phyloP scores from a whole-genome alignment of 2,888 invertebrate species.

The Dynastes tityus region DNA sequence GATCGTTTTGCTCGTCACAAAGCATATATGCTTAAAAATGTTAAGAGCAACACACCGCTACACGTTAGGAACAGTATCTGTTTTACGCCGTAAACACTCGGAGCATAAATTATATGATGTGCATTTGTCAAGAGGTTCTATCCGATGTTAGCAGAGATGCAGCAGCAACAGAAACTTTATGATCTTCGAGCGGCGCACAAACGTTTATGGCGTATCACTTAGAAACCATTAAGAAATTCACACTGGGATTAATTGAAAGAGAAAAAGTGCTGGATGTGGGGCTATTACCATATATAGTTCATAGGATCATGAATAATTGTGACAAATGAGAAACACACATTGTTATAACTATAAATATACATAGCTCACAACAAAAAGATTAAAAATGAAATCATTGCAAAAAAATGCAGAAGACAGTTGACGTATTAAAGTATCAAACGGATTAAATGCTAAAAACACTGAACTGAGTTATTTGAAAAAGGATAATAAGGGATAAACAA shows the following conservation, averaged over 20 bases:
- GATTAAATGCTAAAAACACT: too few relatives aligned
- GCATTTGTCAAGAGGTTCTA: conserved; percentile 44
- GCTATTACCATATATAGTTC: too few relatives aligned
- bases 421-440: too few relatives aligned
- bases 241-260: conserved; percentile 35
- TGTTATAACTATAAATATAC: too few relatives aligned
- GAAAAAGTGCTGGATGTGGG: not conserved
- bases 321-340: too few relatives aligned
- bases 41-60: conserved; percentile 39
- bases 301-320: too few relatives aligned
- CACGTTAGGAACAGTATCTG: conserved; percentile 26
- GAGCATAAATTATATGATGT: conserved; percentile 44
- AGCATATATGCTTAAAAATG: not conserved
- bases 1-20: too few relatives aligned
- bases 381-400: too few relatives aligned
- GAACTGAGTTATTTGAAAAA: too few relatives aligned
- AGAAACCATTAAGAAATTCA: conserved; percentile 42
- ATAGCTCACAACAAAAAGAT: too few relatives aligned
- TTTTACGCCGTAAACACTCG: conserved; percentile 42
- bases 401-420: too few relatives aligned
- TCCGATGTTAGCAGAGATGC: conserved; percentile 26
- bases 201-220: conserved; percentile 26
- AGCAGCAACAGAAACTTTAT: conserved; percentile 20
- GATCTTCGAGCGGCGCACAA: conserved; percentile 7
- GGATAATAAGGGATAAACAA: too few relatives aligned